A percentile compares a stretch with the other conserved stretches of the same genome.
Conservation (phyloP, 1,140 invertebrate species). For the Pachypeltis micranthus region DNA sequence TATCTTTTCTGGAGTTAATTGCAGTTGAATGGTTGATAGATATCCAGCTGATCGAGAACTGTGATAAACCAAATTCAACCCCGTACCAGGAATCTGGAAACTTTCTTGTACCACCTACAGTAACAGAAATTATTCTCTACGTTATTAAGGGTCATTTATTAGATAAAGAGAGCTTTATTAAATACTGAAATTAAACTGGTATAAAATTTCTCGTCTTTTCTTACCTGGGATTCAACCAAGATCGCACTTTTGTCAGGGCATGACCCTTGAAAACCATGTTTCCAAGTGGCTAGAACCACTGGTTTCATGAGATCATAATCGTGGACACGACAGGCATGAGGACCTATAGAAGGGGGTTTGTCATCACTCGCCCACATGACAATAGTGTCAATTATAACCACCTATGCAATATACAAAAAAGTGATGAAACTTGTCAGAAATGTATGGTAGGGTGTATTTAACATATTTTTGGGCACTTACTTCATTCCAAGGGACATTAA, state of each 20-base stretch:
- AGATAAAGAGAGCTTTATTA: not conserved
- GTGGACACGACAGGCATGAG: conserved; percentile 73
- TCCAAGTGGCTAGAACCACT: conserved; percentile 88
- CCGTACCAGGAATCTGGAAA: conserved; percentile 81
- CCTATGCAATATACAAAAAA: conserved; percentile 38
- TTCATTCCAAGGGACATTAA: conserved; percentile 95
- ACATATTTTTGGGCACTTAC: too few relatives aligned
- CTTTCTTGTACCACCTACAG: conserved; percentile 82
- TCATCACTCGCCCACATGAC: conserved; percentile 75
- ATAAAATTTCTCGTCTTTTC: not conserved
- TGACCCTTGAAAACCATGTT: conserved; percentile 88
- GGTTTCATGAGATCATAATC: conserved; percentile 91
- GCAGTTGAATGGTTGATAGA: conserved; percentile 85
- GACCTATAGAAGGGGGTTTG: conserved; percentile 44
- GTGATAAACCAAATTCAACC: conserved; percentile 87
- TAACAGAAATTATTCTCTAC: not conserved
- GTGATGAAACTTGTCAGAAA: conserved; percentile 7
- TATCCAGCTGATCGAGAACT: conserved; percentile 85
- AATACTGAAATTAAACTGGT: not conserved
- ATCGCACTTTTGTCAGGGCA: conserved; percentile 86
- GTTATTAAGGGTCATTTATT: too few relatives aligned
- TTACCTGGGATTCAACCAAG: conserved; percentile 81
- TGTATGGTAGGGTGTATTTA: too few relatives aligned
- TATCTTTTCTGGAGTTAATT: conserved; percentile 75
- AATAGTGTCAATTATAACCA: conserved; percentile 79